Conservation (phyloP, 2,888 invertebrate genomes). For the Adelphocoris suturalis region DNA sequence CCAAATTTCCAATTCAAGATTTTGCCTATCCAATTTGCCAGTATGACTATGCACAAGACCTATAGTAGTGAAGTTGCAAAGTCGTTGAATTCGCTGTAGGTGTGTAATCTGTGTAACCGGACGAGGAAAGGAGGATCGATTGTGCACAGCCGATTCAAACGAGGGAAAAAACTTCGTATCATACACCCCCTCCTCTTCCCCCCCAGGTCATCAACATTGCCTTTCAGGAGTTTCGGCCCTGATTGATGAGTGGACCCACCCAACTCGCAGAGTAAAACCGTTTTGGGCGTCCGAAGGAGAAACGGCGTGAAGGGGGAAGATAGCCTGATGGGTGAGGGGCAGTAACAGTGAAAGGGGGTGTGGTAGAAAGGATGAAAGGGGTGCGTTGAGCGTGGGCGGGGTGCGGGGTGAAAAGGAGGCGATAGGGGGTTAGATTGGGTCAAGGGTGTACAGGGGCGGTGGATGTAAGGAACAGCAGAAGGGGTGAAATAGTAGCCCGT, state of each 20-base stretch:
- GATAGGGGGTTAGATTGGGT: slow-evolving; percentile 35
- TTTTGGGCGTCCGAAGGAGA: not conserved
- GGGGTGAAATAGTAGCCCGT: slow-evolving; percentile 25
- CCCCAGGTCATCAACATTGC: not conserved
- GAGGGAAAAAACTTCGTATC: slow-evolving; percentile 11
- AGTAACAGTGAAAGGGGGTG: slow-evolving; percentile 20
- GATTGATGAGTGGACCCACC: slow-evolving; percentile 17
- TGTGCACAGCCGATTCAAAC: not conserved
- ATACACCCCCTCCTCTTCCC: not conserved
- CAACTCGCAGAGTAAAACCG: not conserved
- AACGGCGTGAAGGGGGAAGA: slow-evolving; percentile 41
- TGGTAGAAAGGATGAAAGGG: not conserved
- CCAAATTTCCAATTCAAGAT: too few species aligned
- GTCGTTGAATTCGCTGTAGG: not conserved
- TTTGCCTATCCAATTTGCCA: too few species aligned
- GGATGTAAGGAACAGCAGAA: slow-evolving; percentile 13
- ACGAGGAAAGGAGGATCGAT: not conserved
- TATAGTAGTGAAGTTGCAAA: too few species aligned
- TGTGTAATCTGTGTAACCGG: not conserved
- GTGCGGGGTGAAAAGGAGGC: slow-evolving; percentile 42
- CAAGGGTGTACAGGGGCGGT: slow-evolving; percentile 37
- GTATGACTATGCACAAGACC: too few species aligned
- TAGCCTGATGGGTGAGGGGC: slow-evolving; percentile 29
- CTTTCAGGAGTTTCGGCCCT: slow-evolving; percentile 2
- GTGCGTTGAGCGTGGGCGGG: not conserved